Conservation (phyloP, 2,113 vertebrate genomes). For the Gallinago paraguaiae region DNA sequence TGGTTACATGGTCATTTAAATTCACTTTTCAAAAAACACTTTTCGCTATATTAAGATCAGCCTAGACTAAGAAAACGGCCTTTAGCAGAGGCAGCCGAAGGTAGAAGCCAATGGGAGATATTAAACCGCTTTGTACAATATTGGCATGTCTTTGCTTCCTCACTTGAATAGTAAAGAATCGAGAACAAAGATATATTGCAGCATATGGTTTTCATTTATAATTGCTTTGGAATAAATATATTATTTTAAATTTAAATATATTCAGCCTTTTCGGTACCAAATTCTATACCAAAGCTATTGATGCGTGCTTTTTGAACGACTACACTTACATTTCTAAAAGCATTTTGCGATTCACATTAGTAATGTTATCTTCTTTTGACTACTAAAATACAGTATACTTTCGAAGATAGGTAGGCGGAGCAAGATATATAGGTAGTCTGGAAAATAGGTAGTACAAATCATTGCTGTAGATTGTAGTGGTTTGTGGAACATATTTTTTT, state of each 20-base stretch:
- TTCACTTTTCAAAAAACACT: conserved; percentile 35
- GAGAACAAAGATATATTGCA: conserved; percentile 70
- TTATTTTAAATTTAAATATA: conserved; percentile 84
- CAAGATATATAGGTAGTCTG: conserved; percentile 81
- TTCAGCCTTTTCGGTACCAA: conserved; percentile 72
- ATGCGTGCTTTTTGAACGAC: conserved; percentile 52
- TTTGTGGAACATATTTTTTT: conserved; percentile 24
- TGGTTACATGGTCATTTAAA: conserved; percentile 25
- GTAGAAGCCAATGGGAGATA: conserved; percentile 50
- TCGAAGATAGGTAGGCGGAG: conserved; percentile 74
- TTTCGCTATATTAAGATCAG: conserved; percentile 34
- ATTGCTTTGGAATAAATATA: conserved; percentile 86
- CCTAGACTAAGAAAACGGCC: conserved; percentile 34
- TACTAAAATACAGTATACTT: conserved; percentile 72
- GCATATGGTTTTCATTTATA: conserved; percentile 75
- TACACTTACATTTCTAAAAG: conserved; percentile 60
- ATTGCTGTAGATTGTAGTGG: conserved; percentile 64
- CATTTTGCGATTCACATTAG: conserved; percentile 58
- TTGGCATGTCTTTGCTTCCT: conserved; percentile 38
- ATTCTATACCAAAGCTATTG: conserved; percentile 60
- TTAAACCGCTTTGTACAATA: conserved; percentile 54
- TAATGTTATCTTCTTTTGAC: conserved; percentile 51
- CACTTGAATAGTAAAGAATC: conserved; percentile 56
- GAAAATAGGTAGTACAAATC: conserved; percentile 79
- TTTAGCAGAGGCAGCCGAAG: conserved; percentile 38